These are phyloP conservation scores for Polypterus senegalus DNA, from an alignment of 2,113 vertebrate genomes.

Conservation along the genomic window DNA sequence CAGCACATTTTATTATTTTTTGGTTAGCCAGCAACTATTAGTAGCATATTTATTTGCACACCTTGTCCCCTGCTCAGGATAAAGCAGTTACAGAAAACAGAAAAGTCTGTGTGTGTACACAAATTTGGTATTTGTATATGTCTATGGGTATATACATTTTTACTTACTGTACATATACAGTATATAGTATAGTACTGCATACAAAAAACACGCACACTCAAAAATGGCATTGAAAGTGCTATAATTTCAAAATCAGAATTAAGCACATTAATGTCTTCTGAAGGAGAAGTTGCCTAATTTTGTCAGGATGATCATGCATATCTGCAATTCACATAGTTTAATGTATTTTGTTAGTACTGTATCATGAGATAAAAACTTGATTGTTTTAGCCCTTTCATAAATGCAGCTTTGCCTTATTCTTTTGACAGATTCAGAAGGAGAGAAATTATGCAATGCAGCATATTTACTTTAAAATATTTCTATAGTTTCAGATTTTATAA, in stretches of 20 bases:
- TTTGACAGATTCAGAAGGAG: conserved; percentile 50
- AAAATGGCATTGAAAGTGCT: conserved; percentile 47
- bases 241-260: conserved; percentile 35
- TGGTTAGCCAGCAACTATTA: too few species aligned
- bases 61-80: too few species aligned
- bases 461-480: conserved; percentile 10
- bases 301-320: conserved; percentile 29
- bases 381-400: conserved; percentile 53
- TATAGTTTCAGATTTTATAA: conserved; percentile 50
- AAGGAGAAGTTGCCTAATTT: conserved; percentile 26
- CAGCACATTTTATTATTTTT: too few species aligned
- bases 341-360: conserved; percentile 45
- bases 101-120: too few species aligned
- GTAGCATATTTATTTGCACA: too few species aligned
- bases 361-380: conserved; percentile 39
- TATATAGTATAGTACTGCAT: conserved; percentile 30
- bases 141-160: not conserved
- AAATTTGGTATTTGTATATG: too few species aligned
- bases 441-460: conserved; percentile 28
- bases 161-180: conserved; percentile 23
- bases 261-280: conserved; percentile 51
- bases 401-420: conserved; percentile 61
- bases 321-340: conserved; percentile 39
- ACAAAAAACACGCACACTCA: conserved; percentile 34
- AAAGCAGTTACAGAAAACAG: too few species aligned